These are phyloP conservation scores for Aphelenchoides bicaudatus DNA, from an alignment of 2,888 invertebrate species.

Conservation along the genomic window DNA sequence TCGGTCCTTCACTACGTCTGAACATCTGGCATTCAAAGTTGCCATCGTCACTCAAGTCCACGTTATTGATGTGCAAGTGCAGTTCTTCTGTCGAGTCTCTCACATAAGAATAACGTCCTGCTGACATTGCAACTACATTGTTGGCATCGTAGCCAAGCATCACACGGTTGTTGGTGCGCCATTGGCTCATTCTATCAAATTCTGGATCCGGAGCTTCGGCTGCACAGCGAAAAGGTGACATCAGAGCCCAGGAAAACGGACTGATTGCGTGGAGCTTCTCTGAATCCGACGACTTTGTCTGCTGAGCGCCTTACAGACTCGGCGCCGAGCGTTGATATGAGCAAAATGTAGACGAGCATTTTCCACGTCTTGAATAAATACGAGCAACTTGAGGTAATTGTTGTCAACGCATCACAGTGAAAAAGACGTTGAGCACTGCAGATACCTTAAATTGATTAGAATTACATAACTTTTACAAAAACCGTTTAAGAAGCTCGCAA, in stretches of 20 bases:
- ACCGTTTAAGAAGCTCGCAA: too few species aligned
- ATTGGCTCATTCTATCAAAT: slow-evolving; percentile 42
- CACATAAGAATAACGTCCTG: slow-evolving; percentile 54
- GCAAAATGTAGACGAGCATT: slow-evolving; percentile 11
- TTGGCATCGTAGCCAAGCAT: slow-evolving; percentile 49
- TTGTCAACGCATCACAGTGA: too few species aligned
- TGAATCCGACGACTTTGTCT: slow-evolving; percentile 19
- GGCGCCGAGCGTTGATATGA: slow-evolving; percentile 16
- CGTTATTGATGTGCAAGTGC: slow-evolving; percentile 46
- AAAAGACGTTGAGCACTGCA: too few species aligned
- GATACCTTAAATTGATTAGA: too few species aligned
- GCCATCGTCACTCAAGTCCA: slow-evolving; percentile 84
- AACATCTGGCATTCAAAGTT: slow-evolving; percentile 90
- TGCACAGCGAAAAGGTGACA: slow-evolving; percentile 46
- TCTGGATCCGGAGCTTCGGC: slow-evolving; percentile 33
- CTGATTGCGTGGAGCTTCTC: slow-evolving; percentile 31
- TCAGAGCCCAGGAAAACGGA: slow-evolving; percentile 36
- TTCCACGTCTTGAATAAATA: too few species aligned
- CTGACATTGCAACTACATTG: slow-evolving; percentile 47
- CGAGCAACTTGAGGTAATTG: too few species aligned
- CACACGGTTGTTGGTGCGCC: slow-evolving; percentile 51
- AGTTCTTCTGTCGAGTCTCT: slow-evolving; percentile 55
- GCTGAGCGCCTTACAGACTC: slow-evolving; percentile 8
- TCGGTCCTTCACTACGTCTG: slow-evolving; percentile 43
- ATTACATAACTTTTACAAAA: too few species aligned